Base-by-base conservation (phyloP, 2,797 vertebrate species). In the Hemitrygon akajei region DNA sequence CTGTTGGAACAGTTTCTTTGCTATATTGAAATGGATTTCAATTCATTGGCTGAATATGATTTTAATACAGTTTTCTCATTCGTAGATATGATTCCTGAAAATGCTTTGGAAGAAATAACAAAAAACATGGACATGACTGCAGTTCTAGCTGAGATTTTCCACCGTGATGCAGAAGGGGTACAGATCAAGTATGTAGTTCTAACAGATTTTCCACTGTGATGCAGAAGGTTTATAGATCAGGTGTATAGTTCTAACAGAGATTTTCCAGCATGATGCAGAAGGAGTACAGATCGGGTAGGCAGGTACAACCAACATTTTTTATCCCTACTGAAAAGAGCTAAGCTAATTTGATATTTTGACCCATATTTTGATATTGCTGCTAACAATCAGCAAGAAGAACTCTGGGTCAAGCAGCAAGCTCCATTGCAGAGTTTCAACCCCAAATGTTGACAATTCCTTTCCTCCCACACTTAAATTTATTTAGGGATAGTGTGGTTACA, bases 41-140 rank as follows among this genome's bases (percentile, higher is more conserved):
- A 18, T 16, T 63, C 16, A 66, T 58, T 34, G 63, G 63, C 60
- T 69, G n/a, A 34, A 58, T 30, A 82, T 37, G 58, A 18, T 76
- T 81, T 82, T 40, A 63, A 71, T 71, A 71, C 6, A 3, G 58
- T 71, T n/a, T 87, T 71, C 58, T 95, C 10, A 82, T 87, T 93
- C 94, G 79, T 94, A 99, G 98, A 99, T 95, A 98, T 99, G 98
- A 99, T 99, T 96, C 98, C 98, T 94, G 98, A 99, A 97, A 99
- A 99, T 9, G 99, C 99, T 95, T 97, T 99, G 94, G 99, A 99
- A 95, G 99, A 99, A 96, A 99, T 99, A 96, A 99, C 98, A 7
- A 99, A 99, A 97, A 99, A 99, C 96, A 98, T 99, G 94, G 99
- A 99, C 94, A 98, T 98, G 91, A 99, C 97, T 56, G 96, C 98